Evolutionary conservation across 2,113 vertebrate species (phyloP).

Genomic region (Pseudolaguvia tuberculata): DNA sequence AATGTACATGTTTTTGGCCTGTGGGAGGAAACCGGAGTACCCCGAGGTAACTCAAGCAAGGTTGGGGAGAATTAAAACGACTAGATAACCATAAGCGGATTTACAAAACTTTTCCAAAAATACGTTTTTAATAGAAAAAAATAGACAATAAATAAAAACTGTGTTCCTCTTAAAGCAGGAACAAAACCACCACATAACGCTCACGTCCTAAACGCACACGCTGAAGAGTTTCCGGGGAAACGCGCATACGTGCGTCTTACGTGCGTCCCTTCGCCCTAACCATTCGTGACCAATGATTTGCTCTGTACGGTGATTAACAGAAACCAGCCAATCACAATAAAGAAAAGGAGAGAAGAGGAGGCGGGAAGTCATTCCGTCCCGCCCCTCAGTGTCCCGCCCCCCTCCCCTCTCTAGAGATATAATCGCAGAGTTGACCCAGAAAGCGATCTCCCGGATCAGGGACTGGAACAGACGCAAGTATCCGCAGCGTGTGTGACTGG

Average conservation of each 20-base stretch:
- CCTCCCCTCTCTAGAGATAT: conserved; percentile 60
- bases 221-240: conserved; percentile 1
- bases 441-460: conserved; percentile 64
- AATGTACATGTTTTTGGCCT: too few species aligned
- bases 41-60: too few species aligned
- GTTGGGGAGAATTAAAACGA: too few species aligned
- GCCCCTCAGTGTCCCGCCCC: neutral
- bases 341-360: conserved; percentile 48
- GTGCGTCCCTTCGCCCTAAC: neutral
- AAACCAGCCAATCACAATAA: conserved; percentile 68
- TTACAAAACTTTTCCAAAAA: too few species aligned
- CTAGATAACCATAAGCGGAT: too few species aligned
- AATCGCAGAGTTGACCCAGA: conserved; percentile 70
- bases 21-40: too few species aligned
- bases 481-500: conserved; percentile 8
- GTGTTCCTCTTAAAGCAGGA: neutral
- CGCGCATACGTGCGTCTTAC: conserved; percentile 19
- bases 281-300: neutral
- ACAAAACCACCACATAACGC: neutral
- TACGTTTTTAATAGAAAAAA: too few species aligned
- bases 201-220: neutral
- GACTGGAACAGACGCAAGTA: neutral
- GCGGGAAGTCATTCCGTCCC: conserved; percentile 52
- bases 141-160: neutral
- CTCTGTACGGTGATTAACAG: conserved; percentile 56